A percentile compares a stretch with the other conserved stretches of the same genome.
Conservation (phyloP, 2,888 invertebrate species). For the Caenorhabditis angaria region DNA sequence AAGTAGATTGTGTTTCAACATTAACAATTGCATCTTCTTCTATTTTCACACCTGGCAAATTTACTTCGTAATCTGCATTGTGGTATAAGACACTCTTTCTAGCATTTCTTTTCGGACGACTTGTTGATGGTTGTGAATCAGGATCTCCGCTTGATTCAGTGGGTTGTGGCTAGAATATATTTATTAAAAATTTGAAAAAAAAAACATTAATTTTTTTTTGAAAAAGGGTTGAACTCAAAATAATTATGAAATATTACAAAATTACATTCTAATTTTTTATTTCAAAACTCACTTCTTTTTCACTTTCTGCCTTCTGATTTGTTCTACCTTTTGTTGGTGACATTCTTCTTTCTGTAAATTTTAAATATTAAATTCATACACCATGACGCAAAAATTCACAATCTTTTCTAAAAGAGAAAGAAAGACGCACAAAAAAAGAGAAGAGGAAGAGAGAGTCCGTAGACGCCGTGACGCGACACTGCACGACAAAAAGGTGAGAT, state of each 20-base stretch:
- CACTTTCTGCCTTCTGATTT: background rate
- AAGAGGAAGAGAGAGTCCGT: slow-evolving; percentile 24
- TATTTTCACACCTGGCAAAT: slow-evolving; percentile 24
- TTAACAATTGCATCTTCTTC: slow-evolving; percentile 12
- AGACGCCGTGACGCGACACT: slow-evolving; percentile 39
- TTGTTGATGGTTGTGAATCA: slow-evolving; percentile 7
- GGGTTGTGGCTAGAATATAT: background rate
- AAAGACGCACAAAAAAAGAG: slow-evolving; percentile 10
- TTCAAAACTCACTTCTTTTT: slow-evolving; percentile 1
- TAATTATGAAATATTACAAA: background rate
- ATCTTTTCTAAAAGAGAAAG: background rate
- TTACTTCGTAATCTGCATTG: slow-evolving; percentile 43
- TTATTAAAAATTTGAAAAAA: background rate
- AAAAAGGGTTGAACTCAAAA: too few relatives aligned
- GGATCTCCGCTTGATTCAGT: background rate
- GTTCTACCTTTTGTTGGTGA: background rate
- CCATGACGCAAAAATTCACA: background rate
- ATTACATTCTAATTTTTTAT: background rate
- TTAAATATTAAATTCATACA: background rate
- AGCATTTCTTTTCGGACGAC: slow-evolving; percentile 42
- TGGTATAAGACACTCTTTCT: slow-evolving; percentile 48
- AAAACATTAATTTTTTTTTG: background rate
- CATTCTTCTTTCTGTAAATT: slow-evolving; percentile 7
- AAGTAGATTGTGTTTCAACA: background rate
- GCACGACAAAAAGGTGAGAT: slow-evolving; percentile 13